phyloP scores from a whole-genome alignment of 1,140 invertebrate genomes.

The Pseudobourletiella spinata region DNA sequence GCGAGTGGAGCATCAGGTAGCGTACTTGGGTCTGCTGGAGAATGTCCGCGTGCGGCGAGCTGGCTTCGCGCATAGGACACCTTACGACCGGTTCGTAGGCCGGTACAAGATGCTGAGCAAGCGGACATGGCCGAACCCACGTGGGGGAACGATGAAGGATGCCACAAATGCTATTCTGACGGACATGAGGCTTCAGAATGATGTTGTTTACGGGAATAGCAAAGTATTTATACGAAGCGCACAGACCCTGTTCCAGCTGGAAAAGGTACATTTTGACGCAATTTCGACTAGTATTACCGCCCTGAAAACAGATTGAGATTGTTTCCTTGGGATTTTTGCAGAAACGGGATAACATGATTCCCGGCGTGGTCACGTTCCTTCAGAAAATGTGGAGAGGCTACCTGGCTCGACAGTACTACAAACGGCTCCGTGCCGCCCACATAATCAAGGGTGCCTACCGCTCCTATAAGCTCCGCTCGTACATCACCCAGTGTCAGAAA shows the following conservation, averaged over 20 bases:
- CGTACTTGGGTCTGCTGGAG: slow-evolving; percentile 60
- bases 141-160: slow-evolving; percentile 48
- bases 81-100: slow-evolving; percentile 56
- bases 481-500: slow-evolving; percentile 55
- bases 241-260: slow-evolving; percentile 76
- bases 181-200: slow-evolving; percentile 63
- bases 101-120: slow-evolving; percentile 94
- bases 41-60: slow-evolving; percentile 88
- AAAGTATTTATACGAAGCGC: slow-evolving; percentile 91
- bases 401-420: slow-evolving; percentile 65
- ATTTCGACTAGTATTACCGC: too few species aligned
- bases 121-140: slow-evolving; percentile 81
- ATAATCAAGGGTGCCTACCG: slow-evolving; percentile 74
- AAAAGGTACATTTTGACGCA: slow-evolving; percentile 56
- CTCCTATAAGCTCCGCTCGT: slow-evolving; percentile 70
- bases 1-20: slow-evolving; percentile 78
- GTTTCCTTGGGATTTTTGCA: too few species aligned
- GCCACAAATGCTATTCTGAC: slow-evolving; percentile 73
- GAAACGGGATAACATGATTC: slow-evolving; percentile 40
- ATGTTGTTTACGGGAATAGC: slow-evolving; percentile 88
- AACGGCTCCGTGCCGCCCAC: slow-evolving; percentile 73
- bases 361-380: slow-evolving; percentile 77
- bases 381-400: slow-evolving; percentile 90
- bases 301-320: too few species aligned
- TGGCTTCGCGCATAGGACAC: slow-evolving; percentile 83